Conservation (phyloP, 1,140 invertebrate species). For the Melipona quadrifasciata region DNA sequence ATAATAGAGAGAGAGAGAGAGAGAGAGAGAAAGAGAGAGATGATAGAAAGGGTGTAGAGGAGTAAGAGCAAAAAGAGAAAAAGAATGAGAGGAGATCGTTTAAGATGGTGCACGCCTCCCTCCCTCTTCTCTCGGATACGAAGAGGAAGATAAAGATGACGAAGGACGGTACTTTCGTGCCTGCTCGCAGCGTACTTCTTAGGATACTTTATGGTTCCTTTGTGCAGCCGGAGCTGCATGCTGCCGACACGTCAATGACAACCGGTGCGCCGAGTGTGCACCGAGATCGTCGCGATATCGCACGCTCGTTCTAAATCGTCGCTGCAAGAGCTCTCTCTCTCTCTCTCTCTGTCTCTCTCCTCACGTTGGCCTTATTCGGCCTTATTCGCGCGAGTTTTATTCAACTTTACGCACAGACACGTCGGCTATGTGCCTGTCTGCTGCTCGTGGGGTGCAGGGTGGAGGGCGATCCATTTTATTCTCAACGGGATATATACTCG, state of each 20-base stretch:
- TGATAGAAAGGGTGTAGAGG: background rate
- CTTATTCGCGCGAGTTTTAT: constrained; percentile 28
- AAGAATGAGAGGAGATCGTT: constrained; percentile 24
- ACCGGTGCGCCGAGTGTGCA: constrained; percentile 46
- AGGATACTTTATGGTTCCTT: constrained; percentile 69
- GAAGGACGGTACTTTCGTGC: constrained; percentile 58
- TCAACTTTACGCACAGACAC: background rate
- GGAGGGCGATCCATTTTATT: background rate
- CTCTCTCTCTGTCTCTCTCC: background rate
- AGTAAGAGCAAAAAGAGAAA: background rate
- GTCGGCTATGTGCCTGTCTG: background rate
- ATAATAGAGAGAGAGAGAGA: background rate
- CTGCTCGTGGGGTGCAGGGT: too few relatives aligned
- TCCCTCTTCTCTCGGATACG: constrained; percentile 16
- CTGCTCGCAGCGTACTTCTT: constrained; percentile 59
- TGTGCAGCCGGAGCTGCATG: constrained; percentile 56
- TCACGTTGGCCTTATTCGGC: background rate
- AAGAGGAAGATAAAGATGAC: constrained; percentile 55
- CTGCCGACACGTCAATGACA: constrained; percentile 55
- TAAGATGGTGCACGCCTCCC: constrained; percentile 1
- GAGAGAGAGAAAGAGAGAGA: background rate
- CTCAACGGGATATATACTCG: background rate
- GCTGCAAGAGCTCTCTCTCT: background rate
- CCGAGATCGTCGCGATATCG: constrained; percentile 51
- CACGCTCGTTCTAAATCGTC: constrained; percentile 47